Base-by-base conservation (phyloP, 1,140 invertebrate species). In the Zeugodacus cucurbitae region DNA sequence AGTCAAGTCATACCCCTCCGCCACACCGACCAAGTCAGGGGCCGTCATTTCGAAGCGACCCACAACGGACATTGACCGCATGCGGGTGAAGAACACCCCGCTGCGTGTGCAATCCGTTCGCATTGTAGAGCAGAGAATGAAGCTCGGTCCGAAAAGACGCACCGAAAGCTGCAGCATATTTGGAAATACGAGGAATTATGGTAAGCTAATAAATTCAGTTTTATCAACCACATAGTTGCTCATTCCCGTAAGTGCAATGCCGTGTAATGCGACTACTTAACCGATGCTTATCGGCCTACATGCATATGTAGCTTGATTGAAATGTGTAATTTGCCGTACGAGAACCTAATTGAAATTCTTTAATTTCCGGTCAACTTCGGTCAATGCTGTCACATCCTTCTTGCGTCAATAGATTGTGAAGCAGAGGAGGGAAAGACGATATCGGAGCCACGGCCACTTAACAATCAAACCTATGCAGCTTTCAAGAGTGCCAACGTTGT, bases 401-500 rank as follows among this genome's bases (percentile, higher is more conserved):
- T 87, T 22, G 20, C 17, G 17, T 29, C 41, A 34, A 29, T 14
- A 88, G 88, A 89, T 48, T 88, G 34, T 87, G 78, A 86, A 26
- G 87, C 62, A 3, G 88, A 89, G 22, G 87, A 88, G 6, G 86
- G 74, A 1, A 86, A 86, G 7, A 78, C 89, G n/a, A 48, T 48
- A 29, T 89, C 91, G 0, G 89, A 91, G n/a, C 26, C 58, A 78
- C 89, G 91, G 2, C 91, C 93, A 3, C 87, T 93, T n/a, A 93
- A 90, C 58, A 93, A 93, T 87, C 91, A 93, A 89, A 93, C 90
- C 1, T 93, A 93, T 87, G 91, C 93, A 62, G 95, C 95, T 22
- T 96, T 96, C 90, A 96, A 96, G 90, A 95, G 95, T 87, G 95
- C 95, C 67, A 91, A 94, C 48, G 93, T 96, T 32, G 96, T 96